Evolutionary conservation across 2,113 vertebrate genomes (phyloP).

Genomic region (Sinocyclocheilus grahami): DNA sequence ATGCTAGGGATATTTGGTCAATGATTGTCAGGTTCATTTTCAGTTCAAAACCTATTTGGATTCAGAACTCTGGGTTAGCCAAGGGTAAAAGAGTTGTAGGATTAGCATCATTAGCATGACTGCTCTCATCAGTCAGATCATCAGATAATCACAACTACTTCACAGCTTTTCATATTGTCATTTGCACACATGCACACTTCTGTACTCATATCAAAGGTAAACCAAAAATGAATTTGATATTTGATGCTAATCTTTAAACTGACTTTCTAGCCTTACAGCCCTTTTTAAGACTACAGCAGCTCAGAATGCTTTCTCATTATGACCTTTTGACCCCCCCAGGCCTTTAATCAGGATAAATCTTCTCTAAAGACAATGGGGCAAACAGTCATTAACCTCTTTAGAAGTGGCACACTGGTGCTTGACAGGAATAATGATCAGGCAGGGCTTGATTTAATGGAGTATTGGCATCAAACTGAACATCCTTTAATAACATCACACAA

Average conservation of each 20-base stretch:
- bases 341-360: conserved; percentile 51
- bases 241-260: not conserved
- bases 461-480: conserved; percentile 17
- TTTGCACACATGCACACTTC: not conserved
- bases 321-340: conserved; percentile 45
- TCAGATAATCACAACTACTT: not conserved
- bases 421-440: conserved; percentile 43
- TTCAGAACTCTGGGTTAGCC: not conserved
- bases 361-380: conserved; percentile 44
- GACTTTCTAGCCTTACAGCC: not conserved
- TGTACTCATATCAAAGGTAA: not conserved
- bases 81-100: not conserved
- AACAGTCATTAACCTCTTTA: conserved; percentile 51
- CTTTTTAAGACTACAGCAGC: not conserved
- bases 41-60: not conserved
- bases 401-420: not conserved
- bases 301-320: conserved; percentile 2
- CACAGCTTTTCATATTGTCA: not conserved
- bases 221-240: not conserved
- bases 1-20: not conserved
- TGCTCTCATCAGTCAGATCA: not conserved
- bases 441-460: conserved; percentile 23
- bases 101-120: not conserved
- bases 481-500: conserved; percentile 1
- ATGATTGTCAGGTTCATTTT: conserved; percentile 12